A percentile compares a stretch with the other conserved stretches of the same genome.
Conservation (phyloP, 2,888 invertebrate species). For the Tipula unca region DNA sequence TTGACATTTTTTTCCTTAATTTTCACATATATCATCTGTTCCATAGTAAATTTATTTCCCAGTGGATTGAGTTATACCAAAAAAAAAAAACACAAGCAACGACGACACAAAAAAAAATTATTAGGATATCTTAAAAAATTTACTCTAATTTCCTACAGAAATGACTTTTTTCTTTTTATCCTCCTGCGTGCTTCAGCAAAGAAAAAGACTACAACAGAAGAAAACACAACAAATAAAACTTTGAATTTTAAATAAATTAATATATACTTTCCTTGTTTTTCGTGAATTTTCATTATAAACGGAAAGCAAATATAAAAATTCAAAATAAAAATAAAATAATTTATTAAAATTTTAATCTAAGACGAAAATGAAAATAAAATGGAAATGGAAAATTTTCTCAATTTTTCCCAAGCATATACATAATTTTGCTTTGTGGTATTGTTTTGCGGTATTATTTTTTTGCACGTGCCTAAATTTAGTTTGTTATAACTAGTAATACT, state of each 20-base stretch:
- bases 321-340: not conserved
- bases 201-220: not conserved
- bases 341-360: not conserved
- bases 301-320: not conserved
- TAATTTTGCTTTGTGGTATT: not conserved
- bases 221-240: not conserved
- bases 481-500: too few species aligned
- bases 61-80: not conserved
- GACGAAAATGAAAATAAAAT: not conserved
- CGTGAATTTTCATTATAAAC: not conserved
- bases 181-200: not conserved
- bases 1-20: not conserved
- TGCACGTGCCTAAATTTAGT: not conserved
- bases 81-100: not conserved
- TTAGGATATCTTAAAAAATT: not conserved
- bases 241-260: slow-evolving; percentile 1
- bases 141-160: not conserved
- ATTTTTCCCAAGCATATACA: not conserved
- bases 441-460: not conserved
- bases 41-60: not conserved
- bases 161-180: not conserved
- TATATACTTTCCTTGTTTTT: not conserved
- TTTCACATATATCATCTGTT: slow-evolving; percentile 1
- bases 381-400: not conserved
- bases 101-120: not conserved